Base-by-base conservation (phyloP, 2,888 invertebrate species). In the Limenitis arthemis region DNA sequence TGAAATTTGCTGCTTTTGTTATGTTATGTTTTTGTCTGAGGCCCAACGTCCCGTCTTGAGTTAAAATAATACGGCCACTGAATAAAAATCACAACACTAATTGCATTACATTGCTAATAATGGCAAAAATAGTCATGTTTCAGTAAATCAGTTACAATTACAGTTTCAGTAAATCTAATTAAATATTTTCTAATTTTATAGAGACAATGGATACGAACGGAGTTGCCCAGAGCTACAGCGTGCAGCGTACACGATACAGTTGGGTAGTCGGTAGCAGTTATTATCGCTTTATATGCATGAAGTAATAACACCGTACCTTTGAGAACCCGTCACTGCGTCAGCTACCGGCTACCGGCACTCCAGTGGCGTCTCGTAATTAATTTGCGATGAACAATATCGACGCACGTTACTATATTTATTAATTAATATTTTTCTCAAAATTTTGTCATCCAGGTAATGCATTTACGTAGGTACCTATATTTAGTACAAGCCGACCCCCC, bases 231-330 rank as follows among this genome's bases (percentile, higher is more conserved):
- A 59, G 65, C 65, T 67, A 67, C 68, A 70, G 20, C 20, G 20
- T 20, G 20, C 20, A 20, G 20, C 20, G 20, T 20, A 20, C 20
- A 20, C 20, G 20, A 20, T 20, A 20, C 20, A 20, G 20, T 20
- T 20, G 20, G 20, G 20, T 68, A 67, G 69, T 65, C 68, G 55
- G 59, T 57, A 61, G 54, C 54, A 58, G 53, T 59, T 60, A 68
- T 76, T 74, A 77, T 78, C 77, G 73, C 73, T 77, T 77, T 76
- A 77, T 77, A 77, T 75, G 77, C 78, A 76, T 77, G 73, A 72
- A 75, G 77, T 70, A 75, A 77, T 79, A 79, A 78, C 71, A 68
- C 65, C 62, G 54, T 59, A 59, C 61, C 61, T 69, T 66, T 68
- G 68, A 66, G 63, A 66, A 65, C 64, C 65, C 63, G 63, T 59